Percentiles rank a stretch among this genome's conserved stretches.
phyloP scores from a whole-genome alignment of 2,888 invertebrate genomes.

The Acleris cristana region DNA sequence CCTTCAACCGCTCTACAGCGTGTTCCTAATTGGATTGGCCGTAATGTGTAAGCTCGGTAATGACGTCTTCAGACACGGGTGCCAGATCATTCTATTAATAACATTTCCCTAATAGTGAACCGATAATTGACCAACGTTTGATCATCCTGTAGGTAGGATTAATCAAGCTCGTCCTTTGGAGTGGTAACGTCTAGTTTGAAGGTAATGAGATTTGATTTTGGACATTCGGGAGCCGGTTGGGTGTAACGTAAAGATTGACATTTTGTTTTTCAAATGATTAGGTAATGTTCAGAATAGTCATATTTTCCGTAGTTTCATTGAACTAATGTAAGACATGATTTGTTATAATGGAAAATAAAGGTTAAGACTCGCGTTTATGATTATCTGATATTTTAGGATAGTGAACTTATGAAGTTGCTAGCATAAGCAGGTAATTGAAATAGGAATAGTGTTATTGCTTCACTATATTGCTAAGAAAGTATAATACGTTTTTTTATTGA shows the following conservation, averaged over 20 bases:
- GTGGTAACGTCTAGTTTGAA: neutral
- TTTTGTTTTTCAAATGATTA: too few species aligned
- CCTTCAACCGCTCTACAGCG: neutral
- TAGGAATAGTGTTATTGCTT: too few species aligned
- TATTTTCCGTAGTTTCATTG: too few species aligned
- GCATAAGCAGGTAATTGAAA: too few species aligned
- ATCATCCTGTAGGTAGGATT: slow-evolving; percentile 5
- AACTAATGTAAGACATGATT: too few species aligned
- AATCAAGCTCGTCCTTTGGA: neutral
- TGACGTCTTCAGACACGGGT: slow-evolving; percentile 10
- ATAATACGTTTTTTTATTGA: too few species aligned
- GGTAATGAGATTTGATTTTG: neutral
- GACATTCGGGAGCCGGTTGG: neutral
- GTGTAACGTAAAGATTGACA: neutral
- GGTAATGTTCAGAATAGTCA: too few species aligned
- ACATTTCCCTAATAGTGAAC: slow-evolving; percentile 22
- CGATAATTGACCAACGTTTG: slow-evolving; percentile 16
- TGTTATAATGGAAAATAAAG: too few species aligned
- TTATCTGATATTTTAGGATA: too few species aligned
- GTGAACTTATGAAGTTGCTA: too few species aligned
- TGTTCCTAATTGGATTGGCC: slow-evolving; percentile 5
- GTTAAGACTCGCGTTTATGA: too few species aligned
- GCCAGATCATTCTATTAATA: slow-evolving; percentile 17
- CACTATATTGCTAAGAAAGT: too few species aligned
- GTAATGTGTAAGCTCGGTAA: slow-evolving; percentile 6